These are phyloP conservation scores for Arnoldichthys spilopterus DNA, from an alignment of 2,797 vertebrate genomes.

Conservation along the genomic window DNA sequence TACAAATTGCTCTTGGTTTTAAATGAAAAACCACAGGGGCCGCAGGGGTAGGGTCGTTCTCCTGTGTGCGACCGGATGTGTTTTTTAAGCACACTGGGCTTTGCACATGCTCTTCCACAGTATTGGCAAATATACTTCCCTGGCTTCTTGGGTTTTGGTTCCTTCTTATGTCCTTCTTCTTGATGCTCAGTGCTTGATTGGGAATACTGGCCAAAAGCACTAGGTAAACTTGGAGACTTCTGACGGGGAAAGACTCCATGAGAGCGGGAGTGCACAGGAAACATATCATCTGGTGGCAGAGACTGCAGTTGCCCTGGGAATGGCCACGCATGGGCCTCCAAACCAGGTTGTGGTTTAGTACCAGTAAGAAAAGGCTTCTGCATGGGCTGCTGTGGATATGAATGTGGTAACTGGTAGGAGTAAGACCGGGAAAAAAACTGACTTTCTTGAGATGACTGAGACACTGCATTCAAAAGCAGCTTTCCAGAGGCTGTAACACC, in stretches of 20 bases:
- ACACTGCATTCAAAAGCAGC: conserved; percentile 80
- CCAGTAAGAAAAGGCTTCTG: conserved; percentile 88
- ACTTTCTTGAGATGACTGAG: conserved; percentile 81
- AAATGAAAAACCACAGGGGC: conserved; percentile 97
- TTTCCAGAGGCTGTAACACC: conserved; percentile 80
- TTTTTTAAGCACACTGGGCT: conserved; percentile 98
- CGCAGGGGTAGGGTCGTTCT: conserved; percentile 95
- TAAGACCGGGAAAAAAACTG: conserved; percentile 85
- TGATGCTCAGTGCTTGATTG: conserved; percentile 88
- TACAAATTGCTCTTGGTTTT: conserved; percentile 99
- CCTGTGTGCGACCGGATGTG: conserved; percentile 98
- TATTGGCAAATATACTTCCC: conserved; percentile 98
- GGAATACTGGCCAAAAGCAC: conserved; percentile 90
- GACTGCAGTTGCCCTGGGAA: conserved; percentile 88
- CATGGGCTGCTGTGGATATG: conserved; percentile 91
- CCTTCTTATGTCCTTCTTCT: conserved; percentile 94
- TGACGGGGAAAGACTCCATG: conserved; percentile 89
- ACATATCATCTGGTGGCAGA: conserved; percentile 90
- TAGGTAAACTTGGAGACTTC: conserved; percentile 91
- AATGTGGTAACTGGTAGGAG: conserved; percentile 88
- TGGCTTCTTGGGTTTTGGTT: conserved; percentile 96
- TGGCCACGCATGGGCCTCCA: conserved; percentile 92
- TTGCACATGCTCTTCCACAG: conserved; percentile 96
- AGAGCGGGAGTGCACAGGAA: conserved; percentile 86
- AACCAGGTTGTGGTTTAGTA: conserved; percentile 89